These are phyloP conservation scores for Choreutis nemorana DNA, from an alignment of 2,888 invertebrate genomes.

Conservation along the genomic window DNA sequence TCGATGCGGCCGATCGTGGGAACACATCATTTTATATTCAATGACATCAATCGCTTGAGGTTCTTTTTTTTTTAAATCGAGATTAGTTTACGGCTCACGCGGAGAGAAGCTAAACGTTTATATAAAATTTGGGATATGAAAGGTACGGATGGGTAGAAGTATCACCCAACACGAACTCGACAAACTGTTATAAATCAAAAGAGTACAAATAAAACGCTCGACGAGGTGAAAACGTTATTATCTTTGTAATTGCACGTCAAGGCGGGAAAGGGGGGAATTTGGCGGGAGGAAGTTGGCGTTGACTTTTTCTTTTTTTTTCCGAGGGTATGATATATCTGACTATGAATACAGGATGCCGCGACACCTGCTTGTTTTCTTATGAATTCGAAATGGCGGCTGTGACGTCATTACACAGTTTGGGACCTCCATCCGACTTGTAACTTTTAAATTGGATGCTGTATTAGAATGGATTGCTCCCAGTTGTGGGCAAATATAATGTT, in stretches of 20 bases:
- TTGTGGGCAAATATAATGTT: neutral
- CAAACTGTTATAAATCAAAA: constrained; percentile 57
- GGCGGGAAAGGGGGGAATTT: constrained; percentile 35
- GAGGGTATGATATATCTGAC: constrained; percentile 54
- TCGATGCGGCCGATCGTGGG: constrained; percentile 29
- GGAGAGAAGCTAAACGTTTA: too few relatives aligned
- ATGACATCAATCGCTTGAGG: constrained; percentile 16
- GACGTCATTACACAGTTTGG: constrained; percentile 34
- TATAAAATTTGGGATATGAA: neutral
- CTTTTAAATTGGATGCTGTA: constrained; percentile 20
- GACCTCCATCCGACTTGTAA: constrained; percentile 13
- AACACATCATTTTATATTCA: constrained; percentile 29
- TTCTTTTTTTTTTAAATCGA: constrained; percentile 6
- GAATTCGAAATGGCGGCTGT: constrained; percentile 51
- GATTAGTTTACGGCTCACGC: constrained; percentile 6
- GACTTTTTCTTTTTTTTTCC: constrained; percentile 28
- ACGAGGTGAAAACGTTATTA: constrained; percentile 63
- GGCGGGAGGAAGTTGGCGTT: constrained; percentile 29
- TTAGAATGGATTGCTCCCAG: constrained; percentile 13
- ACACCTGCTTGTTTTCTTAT: constrained; percentile 55
- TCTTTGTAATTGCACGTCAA: constrained; percentile 67
- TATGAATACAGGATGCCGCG: constrained; percentile 61
- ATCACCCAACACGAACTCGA: constrained; percentile 18
- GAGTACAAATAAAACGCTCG: constrained; percentile 55
- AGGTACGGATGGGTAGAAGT: constrained; percentile 5